Conservation (phyloP, 2,113 vertebrate genomes). For the Okapia johnstoni region DNA sequence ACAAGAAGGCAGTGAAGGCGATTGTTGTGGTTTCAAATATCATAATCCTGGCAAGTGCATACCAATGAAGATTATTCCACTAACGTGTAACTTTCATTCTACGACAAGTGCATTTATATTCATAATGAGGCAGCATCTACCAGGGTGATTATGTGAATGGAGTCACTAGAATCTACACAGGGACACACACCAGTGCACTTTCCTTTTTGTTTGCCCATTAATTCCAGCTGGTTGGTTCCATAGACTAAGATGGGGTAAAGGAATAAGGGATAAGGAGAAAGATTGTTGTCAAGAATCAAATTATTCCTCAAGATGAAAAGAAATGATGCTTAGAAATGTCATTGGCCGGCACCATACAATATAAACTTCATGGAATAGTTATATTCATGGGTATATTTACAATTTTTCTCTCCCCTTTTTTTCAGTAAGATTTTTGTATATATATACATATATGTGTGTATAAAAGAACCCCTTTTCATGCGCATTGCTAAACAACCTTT, state of each 20-base stretch:
- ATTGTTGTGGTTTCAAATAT: not conserved
- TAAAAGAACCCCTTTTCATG: not conserved
- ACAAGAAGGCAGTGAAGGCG: not conserved
- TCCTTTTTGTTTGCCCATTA: not conserved
- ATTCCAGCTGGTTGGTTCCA: not conserved
- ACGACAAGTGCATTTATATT: conserved; percentile 33
- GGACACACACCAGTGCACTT: not conserved
- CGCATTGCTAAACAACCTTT: not conserved
- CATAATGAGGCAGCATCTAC: not conserved
- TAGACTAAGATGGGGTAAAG: not conserved
- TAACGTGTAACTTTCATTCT: not conserved
- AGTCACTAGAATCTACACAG: not conserved
- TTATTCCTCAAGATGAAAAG: not conserved
- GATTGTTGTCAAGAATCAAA: not conserved
- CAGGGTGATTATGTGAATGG: not conserved
- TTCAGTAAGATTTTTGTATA: not conserved
- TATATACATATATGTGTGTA: not conserved
- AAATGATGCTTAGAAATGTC: not conserved
- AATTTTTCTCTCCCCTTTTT: not conserved
- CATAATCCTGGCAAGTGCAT: not conserved
- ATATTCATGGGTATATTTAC: not conserved
- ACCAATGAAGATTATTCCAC: not conserved
- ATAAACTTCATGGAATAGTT: not conserved
- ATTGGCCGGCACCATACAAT: not conserved
- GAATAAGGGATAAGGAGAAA: not conserved